Conservation (phyloP, 92 coral and sea anemone species). For the Anthopleura xanthogrammica region DNA sequence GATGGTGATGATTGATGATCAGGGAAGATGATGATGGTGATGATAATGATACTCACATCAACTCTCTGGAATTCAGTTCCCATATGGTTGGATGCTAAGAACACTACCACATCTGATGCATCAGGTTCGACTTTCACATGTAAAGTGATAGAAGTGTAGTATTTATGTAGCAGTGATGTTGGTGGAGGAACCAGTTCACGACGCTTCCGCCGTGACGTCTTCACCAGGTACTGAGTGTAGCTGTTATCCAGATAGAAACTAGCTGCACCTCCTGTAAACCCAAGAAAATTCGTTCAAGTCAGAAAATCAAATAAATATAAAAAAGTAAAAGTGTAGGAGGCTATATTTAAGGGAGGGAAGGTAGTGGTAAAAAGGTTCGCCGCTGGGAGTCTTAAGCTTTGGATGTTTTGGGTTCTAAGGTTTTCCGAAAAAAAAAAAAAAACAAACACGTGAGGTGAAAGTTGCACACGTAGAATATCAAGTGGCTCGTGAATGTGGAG, state of each 20-base stretch:
- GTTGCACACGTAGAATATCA: too few relatives aligned
- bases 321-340: too few relatives aligned
- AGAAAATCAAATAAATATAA: background rate
- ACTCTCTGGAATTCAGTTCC: conserved; percentile 86
- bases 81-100: conserved; percentile 79
- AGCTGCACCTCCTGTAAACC: conserved; percentile 65
- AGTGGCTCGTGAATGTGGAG: too few relatives aligned
- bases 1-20: background rate
- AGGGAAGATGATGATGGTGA: too few relatives aligned
- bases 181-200: conserved; percentile 82
- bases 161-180: conserved; percentile 61
- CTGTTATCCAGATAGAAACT: conserved; percentile 76
- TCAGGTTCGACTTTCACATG: conserved; percentile 76
- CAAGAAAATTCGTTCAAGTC: background rate
- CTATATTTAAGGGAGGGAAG: too few relatives aligned
- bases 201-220: conserved; percentile 64
- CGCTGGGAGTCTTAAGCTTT: too few relatives aligned
- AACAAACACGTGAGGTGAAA: too few relatives aligned
- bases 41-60: conserved; percentile 64
- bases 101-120: conserved; percentile 70
- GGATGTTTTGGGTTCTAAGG: too few relatives aligned
- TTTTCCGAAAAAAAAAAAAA: too few relatives aligned
- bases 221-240: conserved; percentile 78
- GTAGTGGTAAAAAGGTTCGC: too few relatives aligned
- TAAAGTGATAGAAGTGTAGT: conserved; percentile 72